Evolutionary conservation across 1,140 invertebrate species (phyloP), one percentile per base, ranked within the genome.

Genomic region (Papilio glaucus): DNA sequence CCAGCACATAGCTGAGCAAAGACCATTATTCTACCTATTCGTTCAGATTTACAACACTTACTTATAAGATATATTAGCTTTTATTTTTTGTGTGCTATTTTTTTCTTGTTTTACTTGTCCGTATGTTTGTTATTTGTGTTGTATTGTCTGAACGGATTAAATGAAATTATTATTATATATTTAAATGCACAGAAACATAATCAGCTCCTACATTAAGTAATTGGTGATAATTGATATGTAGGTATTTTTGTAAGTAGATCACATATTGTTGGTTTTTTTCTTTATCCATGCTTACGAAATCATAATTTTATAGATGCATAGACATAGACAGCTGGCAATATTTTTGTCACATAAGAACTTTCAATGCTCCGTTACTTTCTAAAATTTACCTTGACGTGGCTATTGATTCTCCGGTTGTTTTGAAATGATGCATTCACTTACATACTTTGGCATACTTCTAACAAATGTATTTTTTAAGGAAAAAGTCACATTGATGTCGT

Each of bases 341-440:
- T 24, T 53, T 57, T 57, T 21, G 49, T 57, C 49, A 57, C 49
- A 24, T 57, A 57, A 49, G 18, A 57, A 57, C 21, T 57, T 57
- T 57, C 49, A 57, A 57, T 57, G 49, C 10, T 24, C 24, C 49
- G 49, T 26, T 57, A 57, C 49, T 57, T 57, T 57, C 49, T 57
- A 57, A 57, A 57, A 57, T 24, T 24, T 57, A 57, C 49, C 49
- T 57, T 57, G 49, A 57, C 49, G 49, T 57, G 49, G 21, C 21
- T 24, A 57, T 57, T 10, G 49, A 57, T 57, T 57, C 49, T 57
- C 29, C 29, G 12, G 49, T 57, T 57, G 49, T 57, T 57, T 57
- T 24, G 21, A 26, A 10, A 57, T 10, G 21, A 26, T 57, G 21
- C 49, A 57, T 57, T 57, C 49, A 57, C 49, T 57, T 24, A 24